A percentile compares a stretch with the other conserved stretches of the same genome.
Conservation (phyloP, 2,113 vertebrate species). For the Alethe castanea region DNA sequence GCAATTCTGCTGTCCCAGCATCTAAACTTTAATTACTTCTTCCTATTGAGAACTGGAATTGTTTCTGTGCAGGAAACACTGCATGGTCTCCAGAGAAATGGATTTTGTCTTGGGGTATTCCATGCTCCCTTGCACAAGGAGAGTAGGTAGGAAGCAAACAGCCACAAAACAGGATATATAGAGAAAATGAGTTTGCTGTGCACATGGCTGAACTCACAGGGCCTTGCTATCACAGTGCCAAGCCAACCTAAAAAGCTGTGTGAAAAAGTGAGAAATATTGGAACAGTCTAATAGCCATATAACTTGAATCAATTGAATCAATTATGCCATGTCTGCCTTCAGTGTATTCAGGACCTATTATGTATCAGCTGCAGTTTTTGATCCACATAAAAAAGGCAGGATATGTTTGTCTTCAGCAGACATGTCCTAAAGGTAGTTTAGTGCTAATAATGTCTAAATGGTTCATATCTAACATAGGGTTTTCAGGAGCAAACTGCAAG, state of each 20-base stretch:
- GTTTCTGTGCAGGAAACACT: background rate
- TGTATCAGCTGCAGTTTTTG: background rate
- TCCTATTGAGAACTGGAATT: background rate
- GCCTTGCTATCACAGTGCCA: background rate
- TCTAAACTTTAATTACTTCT: background rate
- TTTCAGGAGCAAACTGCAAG: background rate
- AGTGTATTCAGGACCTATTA: background rate
- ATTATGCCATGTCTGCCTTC: background rate
- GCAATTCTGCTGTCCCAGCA: background rate
- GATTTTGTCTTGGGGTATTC: background rate
- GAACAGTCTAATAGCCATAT: background rate
- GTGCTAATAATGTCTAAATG: background rate
- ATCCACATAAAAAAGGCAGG: background rate
- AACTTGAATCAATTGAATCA: background rate
- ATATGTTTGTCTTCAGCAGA: background rate
- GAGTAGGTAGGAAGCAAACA: background rate
- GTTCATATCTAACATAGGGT: background rate
- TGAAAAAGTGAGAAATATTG: background rate
- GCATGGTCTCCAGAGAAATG: background rate
- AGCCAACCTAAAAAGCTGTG: background rate
- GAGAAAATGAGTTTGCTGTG: background rate
- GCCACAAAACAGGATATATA: background rate
- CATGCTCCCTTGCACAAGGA: background rate
- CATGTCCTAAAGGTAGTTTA: background rate
- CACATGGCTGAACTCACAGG: background rate